These are phyloP conservation scores for Steinernema khuongi DNA, from an alignment of 1,140 invertebrate species.

Conservation along the genomic window DNA sequence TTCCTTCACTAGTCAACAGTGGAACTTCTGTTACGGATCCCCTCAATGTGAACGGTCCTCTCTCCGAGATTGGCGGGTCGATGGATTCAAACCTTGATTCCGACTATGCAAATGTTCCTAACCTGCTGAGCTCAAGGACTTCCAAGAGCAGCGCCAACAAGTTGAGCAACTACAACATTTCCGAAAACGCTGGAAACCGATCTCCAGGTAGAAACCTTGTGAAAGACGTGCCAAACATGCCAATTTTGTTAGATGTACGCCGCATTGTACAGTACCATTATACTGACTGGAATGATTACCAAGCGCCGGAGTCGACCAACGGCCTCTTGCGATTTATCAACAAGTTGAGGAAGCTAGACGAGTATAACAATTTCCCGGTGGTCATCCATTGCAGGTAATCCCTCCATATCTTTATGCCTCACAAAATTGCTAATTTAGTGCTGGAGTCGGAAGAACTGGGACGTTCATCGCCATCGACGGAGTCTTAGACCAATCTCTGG, in stretches of 20 bases:
- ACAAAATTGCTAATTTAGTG: constrained; percentile 56
- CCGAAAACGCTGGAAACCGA: background rate
- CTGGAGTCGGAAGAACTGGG: constrained; percentile 83
- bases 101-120: constrained; percentile 49
- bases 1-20: background rate
- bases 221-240: background rate
- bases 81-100: constrained; percentile 37
- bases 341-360: constrained; percentile 47
- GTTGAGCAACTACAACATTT: constrained; percentile 14
- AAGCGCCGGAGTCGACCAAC: constrained; percentile 53
- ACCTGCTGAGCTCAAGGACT: constrained; percentile 20
- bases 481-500: constrained; percentile 74
- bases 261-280: constrained; percentile 51
- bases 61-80: constrained; percentile 20
- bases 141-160: constrained; percentile 25
- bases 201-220: background rate
- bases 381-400: constrained; percentile 54
- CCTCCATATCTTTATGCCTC: background rate
- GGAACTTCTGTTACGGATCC: background rate
- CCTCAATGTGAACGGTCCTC: background rate
- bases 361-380: constrained; percentile 51
- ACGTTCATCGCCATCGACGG: constrained; percentile 83
- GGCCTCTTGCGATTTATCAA: constrained; percentile 49
- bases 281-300: constrained; percentile 57
- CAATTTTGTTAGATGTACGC: constrained; percentile 23